phyloP scores from a whole-genome alignment of 2,888 invertebrate species.

The Mythimna vitellina region DNA sequence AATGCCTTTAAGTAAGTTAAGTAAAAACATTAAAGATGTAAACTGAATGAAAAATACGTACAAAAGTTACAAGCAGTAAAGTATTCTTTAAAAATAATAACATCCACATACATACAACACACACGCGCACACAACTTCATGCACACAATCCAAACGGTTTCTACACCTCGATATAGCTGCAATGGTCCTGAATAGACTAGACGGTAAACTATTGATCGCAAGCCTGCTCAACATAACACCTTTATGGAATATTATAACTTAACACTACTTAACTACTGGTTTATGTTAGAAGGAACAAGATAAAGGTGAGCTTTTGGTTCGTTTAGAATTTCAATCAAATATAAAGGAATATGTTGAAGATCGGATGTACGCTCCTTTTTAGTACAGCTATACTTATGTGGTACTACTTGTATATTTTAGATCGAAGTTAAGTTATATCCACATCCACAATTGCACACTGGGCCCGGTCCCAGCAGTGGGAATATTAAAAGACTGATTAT shows the following conservation, averaged over 20 bases:
- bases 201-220: conserved; percentile 61
- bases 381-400: too few relatives aligned
- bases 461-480: too few relatives aligned
- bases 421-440: neutral
- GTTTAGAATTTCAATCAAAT: conserved; percentile 7
- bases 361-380: neutral
- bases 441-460: neutral
- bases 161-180: conserved; percentile 25
- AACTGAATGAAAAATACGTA: neutral
- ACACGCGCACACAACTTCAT: conserved; percentile 1
- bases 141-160: conserved; percentile 13
- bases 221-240: conserved; percentile 23
- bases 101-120: neutral
- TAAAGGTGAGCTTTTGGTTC: conserved; percentile 3
- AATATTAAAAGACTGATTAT: too few relatives aligned
- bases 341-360: neutral
- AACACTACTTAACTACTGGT: conserved; percentile 11
- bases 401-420: neutral
- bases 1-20: neutral
- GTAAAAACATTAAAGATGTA: rapidly evolving
- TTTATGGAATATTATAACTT: conserved; percentile 41
- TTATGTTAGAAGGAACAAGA: conserved; percentile 2
- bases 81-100: neutral
- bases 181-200: conserved; percentile 40
- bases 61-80: neutral